Percentiles rank a stretch among this genome's conserved stretches.
These are phyloP conservation scores for Shargacucullia verbasci DNA, from an alignment of 2,888 invertebrate genomes.

Conservation along the genomic window DNA sequence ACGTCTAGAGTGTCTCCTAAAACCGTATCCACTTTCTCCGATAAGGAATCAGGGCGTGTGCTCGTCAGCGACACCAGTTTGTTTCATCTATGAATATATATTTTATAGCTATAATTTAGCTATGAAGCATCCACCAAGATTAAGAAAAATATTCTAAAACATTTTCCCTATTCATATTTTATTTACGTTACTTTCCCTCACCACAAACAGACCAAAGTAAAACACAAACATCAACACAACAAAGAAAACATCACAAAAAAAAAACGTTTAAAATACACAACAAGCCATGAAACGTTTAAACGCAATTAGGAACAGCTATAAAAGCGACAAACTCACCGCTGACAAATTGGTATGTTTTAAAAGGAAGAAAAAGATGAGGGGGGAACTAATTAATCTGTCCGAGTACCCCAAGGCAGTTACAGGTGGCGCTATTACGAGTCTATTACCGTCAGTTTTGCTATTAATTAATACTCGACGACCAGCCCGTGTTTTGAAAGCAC, in stretches of 20 bases:
- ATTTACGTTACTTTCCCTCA: conserved; percentile 1
- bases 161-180: neutral
- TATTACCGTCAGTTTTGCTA: conserved; percentile 41
- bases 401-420: conserved; percentile 46
- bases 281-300: conserved; percentile 52
- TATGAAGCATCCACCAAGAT: too few relatives aligned
- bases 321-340: conserved; percentile 38
- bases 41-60: too few relatives aligned
- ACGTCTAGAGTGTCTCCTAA: too few relatives aligned
- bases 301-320: conserved; percentile 47
- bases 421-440: conserved; percentile 56
- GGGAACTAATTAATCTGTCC: conserved; percentile 44
- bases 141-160: too few relatives aligned
- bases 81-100: too few relatives aligned
- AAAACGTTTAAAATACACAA: conserved; percentile 31
- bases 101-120: too few relatives aligned
- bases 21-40: too few relatives aligned
- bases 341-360: conserved; percentile 50
- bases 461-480: conserved; percentile 51
- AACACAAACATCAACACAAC: conserved; percentile 26
- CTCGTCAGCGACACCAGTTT: too few relatives aligned
- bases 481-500: conserved; percentile 17
- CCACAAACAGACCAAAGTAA: neutral
- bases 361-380: conserved; percentile 33
- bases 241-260: conserved; percentile 22